A percentile compares a stretch with the other conserved stretches of the same genome.
Evolutionary conservation across 2,888 invertebrate species (phyloP).

Genomic region (Lissonota sp.): DNA sequence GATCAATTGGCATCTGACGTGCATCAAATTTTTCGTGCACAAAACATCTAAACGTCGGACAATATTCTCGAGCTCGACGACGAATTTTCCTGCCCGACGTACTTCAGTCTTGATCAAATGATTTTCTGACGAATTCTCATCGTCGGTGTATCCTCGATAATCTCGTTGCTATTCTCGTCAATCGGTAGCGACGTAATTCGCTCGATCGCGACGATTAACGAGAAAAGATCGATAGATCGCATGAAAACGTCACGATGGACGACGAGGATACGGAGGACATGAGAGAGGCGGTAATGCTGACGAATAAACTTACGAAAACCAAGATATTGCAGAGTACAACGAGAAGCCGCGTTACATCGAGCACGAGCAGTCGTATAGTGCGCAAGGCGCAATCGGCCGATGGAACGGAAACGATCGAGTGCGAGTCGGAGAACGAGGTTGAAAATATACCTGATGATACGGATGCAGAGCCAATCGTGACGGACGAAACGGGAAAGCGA

Average conservation of each 20-base stretch:
- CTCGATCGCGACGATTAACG: neutral
- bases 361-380: slow-evolving; percentile 41
- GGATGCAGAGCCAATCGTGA: slow-evolving; percentile 62
- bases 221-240: neutral
- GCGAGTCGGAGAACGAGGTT: slow-evolving; percentile 79
- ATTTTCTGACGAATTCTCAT: slow-evolving; percentile 71
- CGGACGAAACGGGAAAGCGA: slow-evolving; percentile 68
- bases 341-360: slow-evolving; percentile 39
- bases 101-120: slow-evolving; percentile 56
- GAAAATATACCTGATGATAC: slow-evolving; percentile 75
- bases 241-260: slow-evolving; percentile 72
- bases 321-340: slow-evolving; percentile 49
- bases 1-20: slow-evolving; percentile 21
- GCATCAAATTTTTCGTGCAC: neutral
- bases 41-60: neutral
- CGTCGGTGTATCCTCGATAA: neutral
- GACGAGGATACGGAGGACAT: slow-evolving; percentile 80
- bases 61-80: slow-evolving; percentile 8
- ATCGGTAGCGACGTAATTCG: neutral
- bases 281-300: slow-evolving; percentile 67
- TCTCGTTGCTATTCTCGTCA: neutral
- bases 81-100: slow-evolving; percentile 3
- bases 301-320: slow-evolving; percentile 63
- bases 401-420: slow-evolving; percentile 78
- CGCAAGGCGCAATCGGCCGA: slow-evolving; percentile 70